Base-by-base conservation (phyloP, 1,140 invertebrate genomes). In the Drosophila gunungcola region DNA sequence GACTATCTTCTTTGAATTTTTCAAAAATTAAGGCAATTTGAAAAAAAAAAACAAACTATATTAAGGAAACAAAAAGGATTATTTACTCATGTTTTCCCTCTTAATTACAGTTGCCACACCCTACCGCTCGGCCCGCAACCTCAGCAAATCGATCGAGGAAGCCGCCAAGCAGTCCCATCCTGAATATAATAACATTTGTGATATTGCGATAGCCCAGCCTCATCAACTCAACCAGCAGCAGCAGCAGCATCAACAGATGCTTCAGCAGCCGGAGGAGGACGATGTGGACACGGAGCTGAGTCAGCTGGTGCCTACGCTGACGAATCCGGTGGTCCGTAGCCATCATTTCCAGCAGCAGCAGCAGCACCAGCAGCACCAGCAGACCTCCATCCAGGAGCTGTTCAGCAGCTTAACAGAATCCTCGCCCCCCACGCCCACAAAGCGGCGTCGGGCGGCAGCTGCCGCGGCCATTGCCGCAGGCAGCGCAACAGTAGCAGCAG, bases 61-160 rank as follows among this genome's bases (percentile, higher is more conserved):
- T 21, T 21, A 21, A 21, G 16, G 1, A 21, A 21, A 21, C 1
- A 21, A 21, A 21, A 21, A 21, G 3, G 2, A 39, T 9, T n/a
- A 32, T 3, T 13, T 49, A 11, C 0, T n/a, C 16, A 34, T 1
- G 16, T 6, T 58, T 0, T 25, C 34, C 6, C 2, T 7, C 34
- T 41, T 9, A 3, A 13, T 57, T 32, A 4, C 38, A 88, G 83
- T 76, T 58, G 61, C 70, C 21, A 49, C 73, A 60, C 70, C 84
- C 49, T 88, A 77, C 75, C 83, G 83, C 63, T 84, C 91, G 25
- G 91, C 91, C 16, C 91, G 91, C 67, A 92, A 92, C 74, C 85
- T 92, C 65, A 92, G 72, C 60, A 92, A 92, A 67, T 92, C 90
- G 27, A 91, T 92, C 57, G 88, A 91, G 76, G 91, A 79, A 60